Percentiles rank a stretch among this genome's conserved stretches.
Conservation (phyloP, 2,113 vertebrate species). For the Phaethornis superciliosus region DNA sequence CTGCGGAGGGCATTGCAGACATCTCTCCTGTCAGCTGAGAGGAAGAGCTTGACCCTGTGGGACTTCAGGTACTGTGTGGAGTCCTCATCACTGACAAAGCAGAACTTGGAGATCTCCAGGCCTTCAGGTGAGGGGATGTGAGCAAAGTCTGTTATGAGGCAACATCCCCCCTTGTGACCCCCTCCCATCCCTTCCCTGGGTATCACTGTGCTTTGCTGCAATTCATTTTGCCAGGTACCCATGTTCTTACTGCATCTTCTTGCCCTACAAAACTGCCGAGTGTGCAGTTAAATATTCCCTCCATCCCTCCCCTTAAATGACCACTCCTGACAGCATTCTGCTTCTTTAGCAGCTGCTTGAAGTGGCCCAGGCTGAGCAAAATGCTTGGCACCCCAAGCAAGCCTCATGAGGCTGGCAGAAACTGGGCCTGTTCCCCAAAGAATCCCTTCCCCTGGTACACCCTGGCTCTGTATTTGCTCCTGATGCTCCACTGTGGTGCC, state of each 20-base stretch:
- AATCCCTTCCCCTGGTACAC: neutral
- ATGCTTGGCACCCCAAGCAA: neutral
- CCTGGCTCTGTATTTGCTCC: neutral
- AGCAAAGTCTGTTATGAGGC: neutral
- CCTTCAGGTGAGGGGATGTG: conserved; percentile 57
- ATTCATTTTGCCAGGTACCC: neutral
- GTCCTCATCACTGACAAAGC: conserved; percentile 77
- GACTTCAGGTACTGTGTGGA: conserved; percentile 73
- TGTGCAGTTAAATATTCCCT: neutral
- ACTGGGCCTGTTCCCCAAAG: neutral
- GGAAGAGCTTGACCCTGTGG: conserved; percentile 79
- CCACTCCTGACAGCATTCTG: neutral
- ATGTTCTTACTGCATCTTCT: neutral
- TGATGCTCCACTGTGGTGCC: neutral
- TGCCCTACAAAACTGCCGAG: neutral
- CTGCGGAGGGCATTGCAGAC: conserved; percentile 69
- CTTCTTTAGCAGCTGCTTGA: neutral
- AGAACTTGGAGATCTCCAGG: conserved; percentile 82
- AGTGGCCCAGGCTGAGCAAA: neutral
- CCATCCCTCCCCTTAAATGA: neutral
- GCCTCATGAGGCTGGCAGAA: neutral
- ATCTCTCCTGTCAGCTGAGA: conserved; percentile 76
- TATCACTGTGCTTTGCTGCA: neutral
- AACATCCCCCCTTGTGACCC: neutral
- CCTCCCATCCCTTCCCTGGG: fast-evolving